These are phyloP conservation scores for Epinephelus cyanopodus DNA, from an alignment of 2,113 vertebrate genomes.

Conservation along the genomic window DNA sequence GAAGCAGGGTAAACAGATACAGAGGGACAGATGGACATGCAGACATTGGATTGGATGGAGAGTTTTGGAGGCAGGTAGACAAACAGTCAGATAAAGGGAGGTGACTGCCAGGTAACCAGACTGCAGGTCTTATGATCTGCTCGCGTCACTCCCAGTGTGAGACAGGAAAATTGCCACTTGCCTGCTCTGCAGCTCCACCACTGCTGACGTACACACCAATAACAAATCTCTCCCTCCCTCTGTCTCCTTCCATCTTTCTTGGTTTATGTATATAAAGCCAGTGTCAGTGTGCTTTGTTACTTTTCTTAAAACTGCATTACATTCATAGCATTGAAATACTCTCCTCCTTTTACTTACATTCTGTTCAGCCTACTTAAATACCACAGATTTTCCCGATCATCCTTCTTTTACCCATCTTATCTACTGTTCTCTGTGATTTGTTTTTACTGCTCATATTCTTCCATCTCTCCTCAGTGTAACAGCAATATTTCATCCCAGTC, in stretches of 20 bases:
- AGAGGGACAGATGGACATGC: neutral
- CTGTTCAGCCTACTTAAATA: neutral
- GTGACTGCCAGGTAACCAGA: slow-evolving; percentile 64
- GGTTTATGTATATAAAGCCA: neutral
- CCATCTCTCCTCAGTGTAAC: neutral
- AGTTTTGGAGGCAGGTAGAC: slow-evolving; percentile 38
- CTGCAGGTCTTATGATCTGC: slow-evolving; percentile 59
- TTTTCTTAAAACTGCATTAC: neutral
- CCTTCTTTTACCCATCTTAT: neutral
- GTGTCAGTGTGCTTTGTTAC: neutral
- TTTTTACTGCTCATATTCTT: neutral
- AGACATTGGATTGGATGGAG: slow-evolving; percentile 17
- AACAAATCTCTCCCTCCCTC: neutral
- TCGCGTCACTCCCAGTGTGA: slow-evolving; percentile 67
- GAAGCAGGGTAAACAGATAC: too few species aligned
- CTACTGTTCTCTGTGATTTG: neutral
- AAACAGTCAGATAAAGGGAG: slow-evolving; percentile 32
- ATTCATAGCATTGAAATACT: neutral
- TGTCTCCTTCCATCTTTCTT: neutral
- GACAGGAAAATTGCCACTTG: slow-evolving; percentile 55
- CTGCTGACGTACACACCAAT: slow-evolving; percentile 1
- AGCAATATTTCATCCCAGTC: neutral
- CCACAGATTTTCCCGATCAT: neutral
- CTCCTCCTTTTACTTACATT: neutral
- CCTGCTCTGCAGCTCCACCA: slow-evolving; percentile 35